Base-by-base conservation (phyloP, 1,140 invertebrate species). In the Stratiolaelaps scimitus region DNA sequence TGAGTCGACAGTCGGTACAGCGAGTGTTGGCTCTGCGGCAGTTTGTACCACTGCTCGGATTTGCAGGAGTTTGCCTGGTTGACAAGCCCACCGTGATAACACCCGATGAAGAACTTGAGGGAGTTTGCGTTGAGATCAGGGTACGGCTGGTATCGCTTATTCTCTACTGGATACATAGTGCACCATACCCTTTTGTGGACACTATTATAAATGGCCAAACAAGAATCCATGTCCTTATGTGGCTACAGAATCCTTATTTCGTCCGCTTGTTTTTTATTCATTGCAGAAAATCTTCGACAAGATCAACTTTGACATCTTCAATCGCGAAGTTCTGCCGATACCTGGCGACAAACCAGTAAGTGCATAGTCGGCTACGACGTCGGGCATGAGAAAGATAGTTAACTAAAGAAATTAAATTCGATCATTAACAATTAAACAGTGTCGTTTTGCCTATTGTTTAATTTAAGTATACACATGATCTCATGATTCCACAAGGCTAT, bases 81-180 rank as follows among this genome's bases (percentile, higher is more conserved):
- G 83, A 84, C 29, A 85, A 84, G 1, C 69, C 72, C 80, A 80
- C 48, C 4, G 80, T 87, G 56, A 74, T 88, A n/a, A 87, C 84
- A 1, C 85, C 85, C 71, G 83, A 88, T 68, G 84, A 88, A 73
- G 84, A 88, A 76, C 72, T 87, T 4, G 86, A 88, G 75, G 82
- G 82, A 43, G 78, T 88, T 15, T 88, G 86, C 70, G 84, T 82
- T 80, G 85, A 88, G 78, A 88, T 89, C 65, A 76, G 84, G 69
- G 83, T 84, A 75, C 75, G 70, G 5, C 34, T 10, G 34, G 10
- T 40, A 4, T 40, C 34, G 34, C 5, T 40, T n/a, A n/a, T n/a
- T n/a, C n/a, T n/a, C n/a, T n/a, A n/a, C 34, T 40, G 34, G 10
- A 40, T 40, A 40, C 34, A 6, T 10, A 40, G 34, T 40, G 10